Percentiles rank a stretch among this genome's conserved stretches.
phyloP scores from a whole-genome alignment of 2,888 invertebrate species.

The Sphaerophoria taeniata region DNA sequence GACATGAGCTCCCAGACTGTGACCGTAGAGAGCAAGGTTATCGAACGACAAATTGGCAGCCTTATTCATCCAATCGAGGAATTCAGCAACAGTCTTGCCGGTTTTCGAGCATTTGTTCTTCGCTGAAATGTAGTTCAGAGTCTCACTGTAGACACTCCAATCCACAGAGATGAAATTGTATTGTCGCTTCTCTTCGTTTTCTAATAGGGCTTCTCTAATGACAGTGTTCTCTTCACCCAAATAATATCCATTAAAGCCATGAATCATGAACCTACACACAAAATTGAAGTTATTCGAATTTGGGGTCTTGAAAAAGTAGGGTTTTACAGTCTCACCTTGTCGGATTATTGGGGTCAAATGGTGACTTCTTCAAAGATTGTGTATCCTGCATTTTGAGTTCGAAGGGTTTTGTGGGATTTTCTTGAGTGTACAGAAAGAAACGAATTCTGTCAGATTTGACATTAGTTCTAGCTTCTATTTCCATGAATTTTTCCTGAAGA shows the following conservation, averaged over 20 bases:
- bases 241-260: conserved; percentile 81
- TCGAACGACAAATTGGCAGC: conserved; percentile 83
- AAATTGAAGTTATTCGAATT: not conserved
- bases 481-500: not conserved
- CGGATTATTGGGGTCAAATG: conserved; percentile 37
- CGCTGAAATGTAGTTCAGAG: conserved; percentile 84
- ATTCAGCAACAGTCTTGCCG: conserved; percentile 70
- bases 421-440: conserved; percentile 62
- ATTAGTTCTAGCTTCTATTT: not conserved
- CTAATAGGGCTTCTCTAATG: conserved; percentile 83
- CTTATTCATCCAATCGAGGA: conserved; percentile 81
- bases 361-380: conserved; percentile 31
- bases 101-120: conserved; percentile 79
- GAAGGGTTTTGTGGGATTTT: conserved; percentile 28
- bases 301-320: not conserved
- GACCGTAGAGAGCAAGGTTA: conserved; percentile 83
- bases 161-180: conserved; percentile 85
- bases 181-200: conserved; percentile 83
- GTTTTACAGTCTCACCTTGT: conserved; percentile 34
- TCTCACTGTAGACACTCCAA: conserved; percentile 83
- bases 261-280: conserved; percentile 80
- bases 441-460: conserved; percentile 36
- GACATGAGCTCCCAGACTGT: conserved; percentile 85
- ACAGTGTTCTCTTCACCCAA: not conserved
- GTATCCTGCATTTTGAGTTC: conserved; percentile 34